Evolutionary conservation across 2,113 vertebrate species (phyloP), one percentile per base, ranked within the genome.

Genomic region (Acrocephalus arundinaceus): DNA sequence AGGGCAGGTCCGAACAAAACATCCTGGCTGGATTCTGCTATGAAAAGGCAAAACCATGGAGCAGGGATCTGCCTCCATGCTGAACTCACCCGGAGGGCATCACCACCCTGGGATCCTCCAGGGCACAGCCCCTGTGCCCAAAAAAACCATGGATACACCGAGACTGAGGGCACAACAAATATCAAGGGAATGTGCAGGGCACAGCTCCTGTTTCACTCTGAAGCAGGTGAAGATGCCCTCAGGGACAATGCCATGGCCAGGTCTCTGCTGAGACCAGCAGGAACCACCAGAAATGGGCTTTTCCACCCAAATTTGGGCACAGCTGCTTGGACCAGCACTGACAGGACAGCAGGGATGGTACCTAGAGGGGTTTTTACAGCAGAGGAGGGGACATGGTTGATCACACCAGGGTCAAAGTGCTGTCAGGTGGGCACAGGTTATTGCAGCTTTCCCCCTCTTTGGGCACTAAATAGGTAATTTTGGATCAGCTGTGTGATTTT

Each of bases 141-240:
- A 10, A 37, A 37, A 45, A 8, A 3, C 6, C 6, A 1, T 3
- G 13, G 43, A 10, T 11, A 4, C 11, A 6, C 25, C 33, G 7
- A 2, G 37, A 33, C 2, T 76, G 62, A 51, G 55, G 73, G 6
- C 15, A 28, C 31, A 2, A 4, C 8, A 6, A 54, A 12, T 2
- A 11, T 2, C 2, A 11, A 35, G 52, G 22, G 46, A 15, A 10
- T 6, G 27, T 8, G 51, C 54, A 52, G 15, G 23, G 14, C 31
- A 45, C 37, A 37, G 65, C 30, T 75, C 27, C 67, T n/a, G 46
- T 15, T 45, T 57, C 58, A 41, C 48, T 58, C 31, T 23, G 3
- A 58, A 39, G 54, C 5, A 49, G 68, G 15, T 45, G 57, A 27
- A 80, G 80, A 21, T 77, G 54, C 35, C 17, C 72, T 8, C 18